These are phyloP conservation scores for Diprion similis DNA, from an alignment of 1,140 invertebrate genomes.

Conservation along the genomic window DNA sequence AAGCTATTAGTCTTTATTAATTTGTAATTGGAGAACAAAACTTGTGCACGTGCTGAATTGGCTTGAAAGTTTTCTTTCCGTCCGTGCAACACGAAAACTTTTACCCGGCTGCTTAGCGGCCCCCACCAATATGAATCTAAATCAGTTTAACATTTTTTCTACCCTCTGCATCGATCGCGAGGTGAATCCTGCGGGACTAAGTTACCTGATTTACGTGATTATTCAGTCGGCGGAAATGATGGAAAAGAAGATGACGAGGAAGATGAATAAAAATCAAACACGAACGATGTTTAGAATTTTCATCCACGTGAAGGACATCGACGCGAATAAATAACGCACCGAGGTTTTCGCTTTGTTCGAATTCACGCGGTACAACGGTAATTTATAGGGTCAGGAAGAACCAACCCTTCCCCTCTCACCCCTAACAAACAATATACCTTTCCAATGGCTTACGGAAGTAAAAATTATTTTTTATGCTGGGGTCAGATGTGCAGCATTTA, in stretches of 20 bases:
- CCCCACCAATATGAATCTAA: not conserved
- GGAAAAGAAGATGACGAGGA: too few relatives aligned
- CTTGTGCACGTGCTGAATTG: slow-evolving; percentile 33
- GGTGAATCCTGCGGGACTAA: too few relatives aligned
- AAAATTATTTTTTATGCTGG: not conserved
- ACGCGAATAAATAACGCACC: not conserved
- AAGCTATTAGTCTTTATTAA: slow-evolving; percentile 54
- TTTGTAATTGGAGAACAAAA: slow-evolving; percentile 49
- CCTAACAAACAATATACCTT: not conserved
- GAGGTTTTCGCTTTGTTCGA: not conserved
- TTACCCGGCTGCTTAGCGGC: not conserved
- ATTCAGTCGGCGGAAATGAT: too few relatives aligned
- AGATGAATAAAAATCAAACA: too few relatives aligned
- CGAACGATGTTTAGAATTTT: too few relatives aligned
- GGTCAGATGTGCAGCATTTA: not conserved
- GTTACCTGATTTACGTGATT: too few relatives aligned
- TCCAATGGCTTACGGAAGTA: slow-evolving; percentile 2
- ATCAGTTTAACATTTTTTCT: not conserved
- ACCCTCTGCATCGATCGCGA: too few relatives aligned
- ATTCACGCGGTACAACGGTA: not conserved
- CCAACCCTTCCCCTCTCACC: not conserved
- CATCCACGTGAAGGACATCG: too few relatives aligned
- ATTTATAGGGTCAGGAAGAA: not conserved
- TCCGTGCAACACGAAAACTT: too few relatives aligned
- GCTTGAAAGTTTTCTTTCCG: slow-evolving; percentile 14